phyloP scores from a whole-genome alignment of 2,113 vertebrate genomes.

The Pseudonaja textilis region DNA sequence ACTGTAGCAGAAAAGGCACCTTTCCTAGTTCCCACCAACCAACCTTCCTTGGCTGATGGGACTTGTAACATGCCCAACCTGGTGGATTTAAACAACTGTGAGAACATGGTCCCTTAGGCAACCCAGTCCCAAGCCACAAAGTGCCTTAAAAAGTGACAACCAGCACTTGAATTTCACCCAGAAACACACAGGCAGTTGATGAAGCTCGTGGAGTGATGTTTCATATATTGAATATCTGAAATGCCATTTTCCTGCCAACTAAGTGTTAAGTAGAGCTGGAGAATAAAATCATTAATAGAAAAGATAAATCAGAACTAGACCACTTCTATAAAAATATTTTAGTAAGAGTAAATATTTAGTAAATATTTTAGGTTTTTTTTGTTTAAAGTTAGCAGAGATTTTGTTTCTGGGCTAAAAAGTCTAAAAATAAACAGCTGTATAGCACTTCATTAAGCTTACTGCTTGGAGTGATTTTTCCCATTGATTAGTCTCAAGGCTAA shows the following conservation, averaged over 20 bases:
- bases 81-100: neutral
- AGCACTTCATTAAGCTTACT: slow-evolving; percentile 83
- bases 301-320: slow-evolving; percentile 34
- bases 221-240: slow-evolving; percentile 25
- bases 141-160: neutral
- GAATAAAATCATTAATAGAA: slow-evolving; percentile 38
- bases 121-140: neutral
- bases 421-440: slow-evolving; percentile 88
- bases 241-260: slow-evolving; percentile 44
- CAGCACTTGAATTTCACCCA: neutral
- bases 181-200: neutral
- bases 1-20: neutral
- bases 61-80: neutral
- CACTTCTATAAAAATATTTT: slow-evolving; percentile 46
- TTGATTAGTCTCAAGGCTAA: slow-evolving; percentile 95
- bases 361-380: slow-evolving; percentile 3
- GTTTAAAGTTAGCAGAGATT: slow-evolving; percentile 63
- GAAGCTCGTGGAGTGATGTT: neutral
- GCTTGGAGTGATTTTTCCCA: slow-evolving; percentile 90
- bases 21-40: neutral
- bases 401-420: slow-evolving; percentile 67
- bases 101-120: neutral
- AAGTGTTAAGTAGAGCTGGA: slow-evolving; percentile 41
- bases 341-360: too few species aligned
- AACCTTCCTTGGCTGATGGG: neutral